Conservation (phyloP, 2,888 invertebrate species). For the Drosophila fungiperda region DNA sequence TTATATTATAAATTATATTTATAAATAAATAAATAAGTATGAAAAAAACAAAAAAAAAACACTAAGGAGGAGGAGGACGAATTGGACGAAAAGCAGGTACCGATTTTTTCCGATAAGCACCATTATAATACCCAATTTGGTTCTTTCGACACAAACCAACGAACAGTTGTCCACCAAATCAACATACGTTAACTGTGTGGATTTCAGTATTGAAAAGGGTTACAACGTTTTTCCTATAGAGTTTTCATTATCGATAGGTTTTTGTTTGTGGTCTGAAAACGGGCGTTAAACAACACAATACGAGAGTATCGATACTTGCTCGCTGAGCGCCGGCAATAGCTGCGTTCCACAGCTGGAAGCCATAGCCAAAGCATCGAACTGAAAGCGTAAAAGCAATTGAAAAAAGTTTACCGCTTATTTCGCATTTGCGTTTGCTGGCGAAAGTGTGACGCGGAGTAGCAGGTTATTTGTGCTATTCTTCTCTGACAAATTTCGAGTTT, state of each 20-base stretch:
- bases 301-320: slow-evolving; percentile 27
- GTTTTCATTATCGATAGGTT: not conserved
- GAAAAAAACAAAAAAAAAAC: not conserved
- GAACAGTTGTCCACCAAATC: not conserved
- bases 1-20: not conserved
- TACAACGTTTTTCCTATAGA: not conserved
- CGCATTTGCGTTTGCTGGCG: slow-evolving; percentile 61
- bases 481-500: slow-evolving; percentile 9
- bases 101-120: not conserved
- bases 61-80: not conserved
- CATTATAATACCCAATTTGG: not conserved
- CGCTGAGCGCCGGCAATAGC: slow-evolving; percentile 19
- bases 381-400: slow-evolving; percentile 65
- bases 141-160: not conserved
- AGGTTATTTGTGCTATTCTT: slow-evolving; percentile 4
- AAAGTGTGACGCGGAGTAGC: slow-evolving; percentile 34
- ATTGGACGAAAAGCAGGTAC: not conserved
- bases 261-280: not conserved
- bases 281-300: not conserved
- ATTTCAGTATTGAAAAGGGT: not conserved
- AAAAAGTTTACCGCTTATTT: slow-evolving; percentile 72
- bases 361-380: slow-evolving; percentile 41
- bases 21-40: not conserved
- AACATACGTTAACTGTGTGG: not conserved
- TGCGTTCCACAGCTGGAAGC: slow-evolving; percentile 49